Percentiles rank a stretch among this genome's conserved stretches.
phyloP scores from a whole-genome alignment of 2,113 vertebrate species.

The Aldabrachelys gigantea region DNA sequence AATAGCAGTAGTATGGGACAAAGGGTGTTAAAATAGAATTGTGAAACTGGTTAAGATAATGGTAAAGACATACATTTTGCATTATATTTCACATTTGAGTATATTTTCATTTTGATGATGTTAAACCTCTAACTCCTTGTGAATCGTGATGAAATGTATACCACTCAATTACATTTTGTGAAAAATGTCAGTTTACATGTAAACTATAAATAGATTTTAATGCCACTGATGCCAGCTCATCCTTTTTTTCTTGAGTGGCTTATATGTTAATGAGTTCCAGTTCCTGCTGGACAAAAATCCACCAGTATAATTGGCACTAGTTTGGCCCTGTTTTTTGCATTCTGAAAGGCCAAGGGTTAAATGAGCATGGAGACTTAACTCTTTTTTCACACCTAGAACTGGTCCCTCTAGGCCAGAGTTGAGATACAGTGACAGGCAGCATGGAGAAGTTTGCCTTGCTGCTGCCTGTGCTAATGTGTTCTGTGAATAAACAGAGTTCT shows the following conservation, averaged over 20 bases:
- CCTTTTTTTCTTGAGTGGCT: background rate
- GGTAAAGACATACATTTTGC: background rate
- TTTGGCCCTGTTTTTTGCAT: background rate
- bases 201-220: background rate
- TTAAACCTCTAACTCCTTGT: background rate
- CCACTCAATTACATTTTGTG: background rate
- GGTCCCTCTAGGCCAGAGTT: background rate
- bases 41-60: background rate
- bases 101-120: background rate
- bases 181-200: background rate
- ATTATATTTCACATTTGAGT: background rate
- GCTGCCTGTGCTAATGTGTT: background rate
- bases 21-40: background rate
- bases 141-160: background rate
- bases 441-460: background rate
- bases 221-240: background rate
- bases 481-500: background rate
- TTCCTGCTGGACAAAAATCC: background rate
- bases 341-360: background rate
- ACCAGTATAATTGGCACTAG: background rate
- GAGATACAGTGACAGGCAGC: background rate
- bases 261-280: background rate
- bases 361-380: background rate
- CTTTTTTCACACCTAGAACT: background rate
- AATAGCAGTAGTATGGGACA: background rate